Evolutionary conservation across 2,888 invertebrate species (phyloP).

Genomic region (Caenorhabditis plicata): DNA sequence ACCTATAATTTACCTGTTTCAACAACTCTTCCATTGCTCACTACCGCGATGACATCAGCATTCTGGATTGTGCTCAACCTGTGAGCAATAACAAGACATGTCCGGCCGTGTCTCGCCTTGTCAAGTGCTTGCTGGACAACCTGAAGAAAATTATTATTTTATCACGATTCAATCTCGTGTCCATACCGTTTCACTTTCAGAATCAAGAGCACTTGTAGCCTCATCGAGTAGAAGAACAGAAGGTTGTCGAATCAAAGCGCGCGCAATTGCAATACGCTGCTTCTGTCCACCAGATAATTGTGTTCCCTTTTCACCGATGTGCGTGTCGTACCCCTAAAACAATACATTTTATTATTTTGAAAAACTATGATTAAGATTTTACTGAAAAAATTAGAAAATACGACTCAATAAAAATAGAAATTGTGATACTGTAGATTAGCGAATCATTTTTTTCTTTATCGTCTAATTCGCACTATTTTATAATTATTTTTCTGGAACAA

Average conservation of each 20-base stretch:
- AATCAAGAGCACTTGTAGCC: constrained; percentile 52
- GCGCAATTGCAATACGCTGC: constrained; percentile 66
- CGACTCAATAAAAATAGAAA: no score
- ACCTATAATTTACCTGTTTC: no score
- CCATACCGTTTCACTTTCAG: constrained; percentile 52
- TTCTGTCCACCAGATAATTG: constrained; percentile 68
- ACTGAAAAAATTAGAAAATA: no score
- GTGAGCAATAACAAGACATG: constrained; percentile 63
- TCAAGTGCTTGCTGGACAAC: constrained; percentile 82
- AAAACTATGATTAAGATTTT: no score
- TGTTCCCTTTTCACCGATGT: constrained; percentile 67
- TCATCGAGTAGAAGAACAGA: constrained; percentile 47
- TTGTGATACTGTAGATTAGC: no score
- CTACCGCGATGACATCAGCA: constrained; percentile 52
- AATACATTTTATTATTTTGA: no score
- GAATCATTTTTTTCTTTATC: no score
- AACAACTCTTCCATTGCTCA: constrained; percentile 37
- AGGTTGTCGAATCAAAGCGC: constrained; percentile 49
- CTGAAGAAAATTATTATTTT: constrained; percentile 8
- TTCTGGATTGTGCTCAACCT: constrained; percentile 61
- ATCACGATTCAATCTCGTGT: not conserved
- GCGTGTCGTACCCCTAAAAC: constrained; percentile 64
- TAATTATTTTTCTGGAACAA: not conserved
- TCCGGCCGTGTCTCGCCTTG: constrained; percentile 73
- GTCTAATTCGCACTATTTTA: no score